A percentile compares a stretch with the other conserved stretches of the same genome.
phyloP scores from a whole-genome alignment of 2,797 vertebrate genomes.

The Enteromius radiatus region DNA sequence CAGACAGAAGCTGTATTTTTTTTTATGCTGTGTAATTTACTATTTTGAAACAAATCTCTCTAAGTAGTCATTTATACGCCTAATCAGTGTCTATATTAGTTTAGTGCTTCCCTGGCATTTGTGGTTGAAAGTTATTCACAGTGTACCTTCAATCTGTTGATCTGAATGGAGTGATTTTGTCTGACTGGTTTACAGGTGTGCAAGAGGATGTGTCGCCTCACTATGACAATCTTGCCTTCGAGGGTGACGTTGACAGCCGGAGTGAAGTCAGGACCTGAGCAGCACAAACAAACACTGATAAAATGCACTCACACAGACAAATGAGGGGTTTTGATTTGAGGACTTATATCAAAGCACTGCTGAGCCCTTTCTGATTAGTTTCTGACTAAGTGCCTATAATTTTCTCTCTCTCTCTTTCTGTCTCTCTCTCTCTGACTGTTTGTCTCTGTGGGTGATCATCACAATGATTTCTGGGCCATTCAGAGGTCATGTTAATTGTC shows the following conservation, averaged over 20 bases:
- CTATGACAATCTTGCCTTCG: conserved; percentile 83
- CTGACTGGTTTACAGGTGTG: conserved; percentile 48
- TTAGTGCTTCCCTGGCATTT: background rate
- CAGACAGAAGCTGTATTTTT: too few species aligned
- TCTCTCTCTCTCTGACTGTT: background rate
- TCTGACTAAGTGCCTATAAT: conserved; percentile 38
- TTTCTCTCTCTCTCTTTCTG: background rate
- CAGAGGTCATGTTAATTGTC: conserved; percentile 23
- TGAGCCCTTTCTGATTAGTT: conserved; percentile 41
- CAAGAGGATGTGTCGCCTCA: conserved; percentile 73
- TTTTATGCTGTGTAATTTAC: background rate
- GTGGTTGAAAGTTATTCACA: background rate
- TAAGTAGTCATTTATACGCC: background rate
- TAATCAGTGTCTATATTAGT: background rate
- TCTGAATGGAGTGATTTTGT: conserved; percentile 3
- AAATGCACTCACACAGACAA: conserved; percentile 5
- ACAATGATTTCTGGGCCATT: conserved; percentile 23
- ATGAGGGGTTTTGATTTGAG: conserved; percentile 17
- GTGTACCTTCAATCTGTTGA: background rate
- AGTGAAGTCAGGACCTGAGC: conserved; percentile 48
- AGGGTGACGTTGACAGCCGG: conserved; percentile 66
- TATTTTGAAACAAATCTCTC: background rate
- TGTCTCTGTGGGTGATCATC: conserved; percentile 28
- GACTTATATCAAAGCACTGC: conserved; percentile 12
- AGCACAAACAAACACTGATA: conserved; percentile 7